phyloP scores from a whole-genome alignment of 2,113 vertebrate species.

The Silurus glanis region DNA sequence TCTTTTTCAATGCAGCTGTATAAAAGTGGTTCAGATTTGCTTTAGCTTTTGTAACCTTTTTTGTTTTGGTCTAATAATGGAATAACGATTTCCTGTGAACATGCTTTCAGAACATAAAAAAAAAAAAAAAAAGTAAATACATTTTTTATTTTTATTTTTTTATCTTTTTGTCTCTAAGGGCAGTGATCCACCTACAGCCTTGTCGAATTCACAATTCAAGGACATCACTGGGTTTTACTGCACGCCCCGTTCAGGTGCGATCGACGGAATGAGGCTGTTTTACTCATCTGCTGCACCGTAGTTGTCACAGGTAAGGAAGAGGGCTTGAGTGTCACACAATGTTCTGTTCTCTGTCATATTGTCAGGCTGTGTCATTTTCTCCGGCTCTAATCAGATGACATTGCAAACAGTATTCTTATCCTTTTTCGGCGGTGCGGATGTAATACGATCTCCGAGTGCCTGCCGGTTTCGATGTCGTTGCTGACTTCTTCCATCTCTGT shows the following conservation, averaged over 20 bases:
- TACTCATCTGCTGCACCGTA: neutral
- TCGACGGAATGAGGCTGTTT: slow-evolving; percentile 22
- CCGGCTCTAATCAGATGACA: neutral
- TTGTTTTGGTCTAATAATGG: neutral
- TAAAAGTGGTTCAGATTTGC: neutral
- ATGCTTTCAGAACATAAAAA: neutral
- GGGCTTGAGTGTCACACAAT: neutral
- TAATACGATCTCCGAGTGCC: neutral
- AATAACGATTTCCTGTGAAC: neutral
- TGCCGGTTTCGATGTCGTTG: neutral
- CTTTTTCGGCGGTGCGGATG: neutral
- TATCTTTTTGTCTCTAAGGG: neutral
- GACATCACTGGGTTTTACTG: neutral
- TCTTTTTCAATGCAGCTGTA: neutral
- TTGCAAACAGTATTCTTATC: neutral
- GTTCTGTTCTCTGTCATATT: neutral
- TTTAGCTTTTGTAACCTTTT: neutral
- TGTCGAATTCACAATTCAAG: no score
- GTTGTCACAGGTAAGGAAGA: slow-evolving; percentile 3
- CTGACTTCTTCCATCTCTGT: neutral
- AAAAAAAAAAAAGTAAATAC: no score
- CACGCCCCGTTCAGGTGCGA: neutral
- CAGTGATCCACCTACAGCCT: neutral
- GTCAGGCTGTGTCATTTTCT: neutral
- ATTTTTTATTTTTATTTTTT: neutral